Evolutionary conservation across 92 coral and sea anemone species (phyloP).

Genomic region (Paramuricea clavata): DNA sequence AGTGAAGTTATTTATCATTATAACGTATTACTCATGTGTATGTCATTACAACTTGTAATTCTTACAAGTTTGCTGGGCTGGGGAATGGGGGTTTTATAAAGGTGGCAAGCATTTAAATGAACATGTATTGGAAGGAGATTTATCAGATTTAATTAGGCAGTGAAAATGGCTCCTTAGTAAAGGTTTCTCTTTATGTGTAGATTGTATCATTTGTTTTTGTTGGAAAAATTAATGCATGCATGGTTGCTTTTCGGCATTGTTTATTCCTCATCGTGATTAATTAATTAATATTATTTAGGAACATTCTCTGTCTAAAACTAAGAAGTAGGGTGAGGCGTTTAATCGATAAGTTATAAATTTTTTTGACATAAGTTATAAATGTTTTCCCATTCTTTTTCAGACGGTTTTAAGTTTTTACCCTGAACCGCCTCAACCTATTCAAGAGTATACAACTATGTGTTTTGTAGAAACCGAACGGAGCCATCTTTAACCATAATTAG

Average conservation of each 20-base stretch:
- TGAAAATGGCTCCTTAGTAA: neutral
- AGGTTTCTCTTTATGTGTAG: neutral
- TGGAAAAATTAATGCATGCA: neutral
- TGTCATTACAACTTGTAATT: neutral
- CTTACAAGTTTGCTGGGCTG: neutral
- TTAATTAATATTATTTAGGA: too few species aligned
- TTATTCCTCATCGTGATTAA: too few species aligned
- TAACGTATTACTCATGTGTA: neutral
- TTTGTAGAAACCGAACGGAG: neutral
- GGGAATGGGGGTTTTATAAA: neutral
- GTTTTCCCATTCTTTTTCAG: too few species aligned
- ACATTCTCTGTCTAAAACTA: neutral
- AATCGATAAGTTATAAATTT: too few species aligned
- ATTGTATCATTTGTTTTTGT: neutral
- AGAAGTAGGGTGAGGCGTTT: too few species aligned
- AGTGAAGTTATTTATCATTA: neutral
- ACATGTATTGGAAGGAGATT: neutral
- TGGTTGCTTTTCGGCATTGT: too few species aligned
- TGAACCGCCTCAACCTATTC: too few species aligned
- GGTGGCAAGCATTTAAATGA: neutral
- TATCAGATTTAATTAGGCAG: neutral
- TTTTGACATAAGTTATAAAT: too few species aligned
- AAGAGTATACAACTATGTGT: neutral
- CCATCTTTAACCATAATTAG: neutral
- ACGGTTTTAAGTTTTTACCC: too few species aligned